Base-by-base conservation (phyloP, 2,888 invertebrate species). In the Arctia plantaginis region DNA sequence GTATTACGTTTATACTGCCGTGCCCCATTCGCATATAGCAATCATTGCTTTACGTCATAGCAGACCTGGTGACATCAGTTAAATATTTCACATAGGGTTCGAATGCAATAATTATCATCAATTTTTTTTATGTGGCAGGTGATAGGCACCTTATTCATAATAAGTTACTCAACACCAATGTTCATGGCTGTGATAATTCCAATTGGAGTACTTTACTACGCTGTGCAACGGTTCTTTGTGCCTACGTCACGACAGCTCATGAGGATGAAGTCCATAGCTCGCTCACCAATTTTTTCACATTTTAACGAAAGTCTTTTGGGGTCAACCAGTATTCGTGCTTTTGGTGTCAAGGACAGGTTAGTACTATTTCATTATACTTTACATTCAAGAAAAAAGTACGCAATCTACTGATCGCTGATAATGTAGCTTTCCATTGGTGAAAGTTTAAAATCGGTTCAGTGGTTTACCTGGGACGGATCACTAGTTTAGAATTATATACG, bases 281-380 rank as follows among this genome's bases (percentile, higher is more conserved):
- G 99, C 75, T 99, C 99, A 44, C 99, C 99, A 0, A 99, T 99
- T 87, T 99, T 99, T 94, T 99, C 99, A 18, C 99, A 99, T 94
- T 99, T 99, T 89, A 98, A 98, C 33, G 99, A 99, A 96, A 99
- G 98, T 65, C 97, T 99, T 71, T 98, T 98, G 4, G 98, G 98
- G 86, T 97, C 98, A 0, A 96, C 97, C 67, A 98, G 98, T 0
- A 99, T 99, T 83, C 96, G 99, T 85, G 99, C 99, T 0, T 99
- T 98, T 88, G 96, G 97, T 65, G 98, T 98, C 59, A 97, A 98
- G 84, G 94, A 97, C 10, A 96, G 96, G 96, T 96, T 80, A 27
- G 62, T 71, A 47, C 35, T 47, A 47, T 35, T 4, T 3, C 3
- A 35, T 35, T 35, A 35, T 35, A 35, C n/a, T 35, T 35, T 35